Conservation (phyloP, 2,113 vertebrate species). For the Rhynchomys soricoides region DNA sequence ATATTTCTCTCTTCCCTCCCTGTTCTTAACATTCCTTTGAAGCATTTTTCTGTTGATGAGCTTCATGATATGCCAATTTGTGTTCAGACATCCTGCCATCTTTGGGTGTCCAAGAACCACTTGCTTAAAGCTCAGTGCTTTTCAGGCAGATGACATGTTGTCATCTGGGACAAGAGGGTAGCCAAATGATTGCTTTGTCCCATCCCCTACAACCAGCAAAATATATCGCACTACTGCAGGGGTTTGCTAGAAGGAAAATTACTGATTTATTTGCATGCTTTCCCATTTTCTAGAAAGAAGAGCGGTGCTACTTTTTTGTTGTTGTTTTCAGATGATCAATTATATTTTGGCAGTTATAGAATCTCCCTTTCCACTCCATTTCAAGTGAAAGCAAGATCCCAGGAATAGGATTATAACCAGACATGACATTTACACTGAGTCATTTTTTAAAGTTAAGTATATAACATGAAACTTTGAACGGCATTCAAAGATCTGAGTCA, state of each 20-base stretch:
- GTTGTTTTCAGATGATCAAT: constrained; percentile 34
- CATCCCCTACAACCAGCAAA: not conserved
- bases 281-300: not conserved
- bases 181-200: not conserved
- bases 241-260: constrained; percentile 5
- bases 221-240: not conserved
- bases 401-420: constrained; percentile 42
- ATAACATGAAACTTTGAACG: constrained; percentile 39
- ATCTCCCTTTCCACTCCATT: constrained; percentile 40
- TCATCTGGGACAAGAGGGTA: not conserved
- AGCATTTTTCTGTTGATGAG: not conserved
- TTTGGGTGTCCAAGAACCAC: not conserved
- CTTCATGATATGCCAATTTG: not conserved
- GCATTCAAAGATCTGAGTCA: constrained; percentile 59
- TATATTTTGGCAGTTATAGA: constrained; percentile 28
- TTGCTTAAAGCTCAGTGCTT: not conserved
- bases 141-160: not conserved
- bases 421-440: constrained; percentile 50
- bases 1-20: not conserved
- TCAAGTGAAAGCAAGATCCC: constrained; percentile 12
- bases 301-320: constrained; percentile 17
- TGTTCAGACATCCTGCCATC: not conserved
- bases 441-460: constrained; percentile 30
- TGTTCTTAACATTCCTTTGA: not conserved
- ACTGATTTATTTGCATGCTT: not conserved